A percentile compares a stretch with the other conserved stretches of the same genome.
These are phyloP conservation scores for Stenichneumon culpator DNA, from an alignment of 2,888 invertebrate genomes.

Conservation along the genomic window DNA sequence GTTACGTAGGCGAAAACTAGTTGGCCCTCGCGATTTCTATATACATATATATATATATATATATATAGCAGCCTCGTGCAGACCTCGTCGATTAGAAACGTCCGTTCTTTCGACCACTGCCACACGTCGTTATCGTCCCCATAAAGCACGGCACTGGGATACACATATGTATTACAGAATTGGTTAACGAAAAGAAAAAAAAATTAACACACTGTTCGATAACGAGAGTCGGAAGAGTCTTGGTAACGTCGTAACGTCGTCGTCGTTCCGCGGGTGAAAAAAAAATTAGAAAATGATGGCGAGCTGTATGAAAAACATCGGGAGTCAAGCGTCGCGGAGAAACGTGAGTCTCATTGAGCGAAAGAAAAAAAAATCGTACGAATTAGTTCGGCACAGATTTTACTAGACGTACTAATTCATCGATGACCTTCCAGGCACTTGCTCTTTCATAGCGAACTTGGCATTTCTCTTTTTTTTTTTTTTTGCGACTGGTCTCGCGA, in stretches of 20 bases:
- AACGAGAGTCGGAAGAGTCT: background rate
- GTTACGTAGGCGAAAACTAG: constrained; percentile 36
- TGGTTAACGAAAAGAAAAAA: background rate
- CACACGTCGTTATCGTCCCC: constrained; percentile 8
- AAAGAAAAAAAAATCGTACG: constrained; percentile 47
- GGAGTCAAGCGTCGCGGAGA: constrained; percentile 83
- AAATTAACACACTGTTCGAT: constrained; percentile 7
- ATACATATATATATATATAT: constrained; percentile 12
- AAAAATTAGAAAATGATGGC: constrained; percentile 83
- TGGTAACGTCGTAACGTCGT: constrained; percentile 30
- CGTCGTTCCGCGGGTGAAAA: constrained; percentile 28
- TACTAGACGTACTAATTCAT: constrained; percentile 33
- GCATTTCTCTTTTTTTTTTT: constrained; percentile 55
- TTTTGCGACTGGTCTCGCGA: background rate
- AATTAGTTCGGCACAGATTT: constrained; percentile 16
- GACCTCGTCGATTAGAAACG: constrained; percentile 39
- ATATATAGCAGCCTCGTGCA: constrained; percentile 27
- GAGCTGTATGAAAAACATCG: constrained; percentile 83
- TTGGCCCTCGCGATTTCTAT: constrained; percentile 2
- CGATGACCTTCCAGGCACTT: constrained; percentile 78
- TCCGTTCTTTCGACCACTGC: constrained; percentile 23
- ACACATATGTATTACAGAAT: background rate
- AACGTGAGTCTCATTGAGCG: constrained; percentile 84
- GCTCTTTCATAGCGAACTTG: constrained; percentile 57
- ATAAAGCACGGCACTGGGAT: constrained; percentile 12